Conservation (phyloP, 2,888 invertebrate genomes). For the Xestia xanthographa region DNA sequence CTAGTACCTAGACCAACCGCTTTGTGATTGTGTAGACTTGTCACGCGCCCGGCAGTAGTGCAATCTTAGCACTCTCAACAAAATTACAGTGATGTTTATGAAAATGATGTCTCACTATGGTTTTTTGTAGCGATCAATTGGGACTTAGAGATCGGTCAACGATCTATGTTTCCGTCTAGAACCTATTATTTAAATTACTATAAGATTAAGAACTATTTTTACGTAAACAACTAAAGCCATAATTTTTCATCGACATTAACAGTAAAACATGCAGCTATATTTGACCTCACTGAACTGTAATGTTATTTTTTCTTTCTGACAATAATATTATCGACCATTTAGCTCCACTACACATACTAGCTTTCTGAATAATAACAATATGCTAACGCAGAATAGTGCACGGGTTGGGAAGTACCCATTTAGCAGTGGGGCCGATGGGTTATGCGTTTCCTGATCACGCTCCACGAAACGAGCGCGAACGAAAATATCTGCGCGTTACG, state of each 20-base stretch:
- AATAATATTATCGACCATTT: conserved; percentile 16
- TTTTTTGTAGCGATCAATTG: conserved; percentile 16
- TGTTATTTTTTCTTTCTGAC: not conserved
- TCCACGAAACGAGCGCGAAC: conserved; percentile 11
- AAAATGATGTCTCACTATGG: not conserved
- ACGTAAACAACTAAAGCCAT: not conserved
- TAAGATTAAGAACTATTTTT: not conserved
- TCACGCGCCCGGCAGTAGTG: not conserved
- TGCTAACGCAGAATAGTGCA: conserved; percentile 4
- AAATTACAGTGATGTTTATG: conserved; percentile 1
- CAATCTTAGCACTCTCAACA: not conserved
- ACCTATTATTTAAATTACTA: not conserved
- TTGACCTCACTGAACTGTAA: not conserved
- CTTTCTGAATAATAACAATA: conserved; percentile 11
- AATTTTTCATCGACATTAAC: not conserved
- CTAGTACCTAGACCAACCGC: too few species aligned
- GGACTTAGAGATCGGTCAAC: conserved; percentile 6
- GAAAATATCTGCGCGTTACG: not conserved
- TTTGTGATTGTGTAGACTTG: conserved; percentile 12
- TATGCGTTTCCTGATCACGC: conserved; percentile 39
- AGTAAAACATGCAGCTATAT: not conserved
- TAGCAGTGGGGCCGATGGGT: conserved; percentile 33
- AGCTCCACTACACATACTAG: conserved; percentile 13
- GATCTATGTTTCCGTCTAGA: not conserved
- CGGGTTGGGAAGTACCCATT: conserved; percentile 30